phyloP scores from a whole-genome alignment of 2,113 vertebrate genomes.

The Xiphophorus hellerii region DNA sequence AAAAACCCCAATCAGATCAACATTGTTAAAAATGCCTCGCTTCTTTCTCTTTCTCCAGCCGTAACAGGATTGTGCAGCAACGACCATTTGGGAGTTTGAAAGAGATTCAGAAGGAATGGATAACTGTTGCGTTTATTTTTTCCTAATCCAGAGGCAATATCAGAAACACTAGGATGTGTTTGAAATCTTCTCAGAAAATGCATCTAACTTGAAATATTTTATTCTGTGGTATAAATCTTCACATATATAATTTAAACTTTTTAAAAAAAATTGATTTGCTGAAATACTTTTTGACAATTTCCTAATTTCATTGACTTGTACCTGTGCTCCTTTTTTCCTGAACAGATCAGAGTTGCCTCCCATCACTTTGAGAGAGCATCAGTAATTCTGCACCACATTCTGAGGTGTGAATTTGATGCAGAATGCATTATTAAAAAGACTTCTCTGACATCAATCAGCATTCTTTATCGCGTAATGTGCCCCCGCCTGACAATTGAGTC shows the following conservation, averaged over 20 bases:
- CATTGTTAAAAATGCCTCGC: too few relatives aligned
- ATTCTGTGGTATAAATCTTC: not conserved
- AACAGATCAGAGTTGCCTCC: slow-evolving; percentile 2
- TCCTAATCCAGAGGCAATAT: too few relatives aligned
- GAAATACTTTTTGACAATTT: not conserved
- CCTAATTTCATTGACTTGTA: not conserved
- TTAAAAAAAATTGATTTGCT: not conserved
- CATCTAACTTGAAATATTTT: not conserved
- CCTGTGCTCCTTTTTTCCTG: not conserved
- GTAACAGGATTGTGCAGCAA: too few relatives aligned
- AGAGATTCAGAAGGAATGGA: too few relatives aligned
- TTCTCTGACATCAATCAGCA: slow-evolving; percentile 24
- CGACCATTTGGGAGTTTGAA: too few relatives aligned
- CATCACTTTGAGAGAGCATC: slow-evolving; percentile 18
- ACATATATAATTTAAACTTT: not conserved
- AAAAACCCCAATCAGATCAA: too few relatives aligned
- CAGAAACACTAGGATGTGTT: too few relatives aligned
- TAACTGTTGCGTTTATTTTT: too few relatives aligned
- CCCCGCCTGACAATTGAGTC: not conserved
- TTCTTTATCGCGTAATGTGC: not conserved
- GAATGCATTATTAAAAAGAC: slow-evolving; percentile 10
- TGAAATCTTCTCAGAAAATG: too few relatives aligned
- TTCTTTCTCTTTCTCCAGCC: too few relatives aligned
- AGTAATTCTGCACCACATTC: slow-evolving; percentile 8
- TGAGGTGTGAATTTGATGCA: not conserved